Base-by-base conservation (phyloP, 2,797 vertebrate genomes). In the Tangara arthus region DNA sequence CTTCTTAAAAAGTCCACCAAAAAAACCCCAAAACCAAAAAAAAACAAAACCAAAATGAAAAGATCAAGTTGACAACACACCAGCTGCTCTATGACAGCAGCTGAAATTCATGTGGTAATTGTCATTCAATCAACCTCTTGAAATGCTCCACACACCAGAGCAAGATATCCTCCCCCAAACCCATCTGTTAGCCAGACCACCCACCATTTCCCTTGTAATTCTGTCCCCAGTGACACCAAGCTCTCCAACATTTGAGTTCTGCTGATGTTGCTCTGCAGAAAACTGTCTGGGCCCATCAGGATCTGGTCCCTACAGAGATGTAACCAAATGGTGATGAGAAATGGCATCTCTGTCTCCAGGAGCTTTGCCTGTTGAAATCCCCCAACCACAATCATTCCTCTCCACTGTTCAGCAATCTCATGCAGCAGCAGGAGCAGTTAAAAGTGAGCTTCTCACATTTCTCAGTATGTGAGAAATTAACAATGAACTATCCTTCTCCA, bases 1-100 rank as follows among this genome's bases (percentile, higher is more conserved):
- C 61, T 88, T 63, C 80, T 82, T 90, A 42, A 68, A 30, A 73
- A 15, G 19, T 41, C 46, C 56, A 85, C 35, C 2, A 55, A 82
- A 83, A 60, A 37, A 28, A 0, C 1, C 30, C 22, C 32, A 39
- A 28, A 73, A 26, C 28, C n/a, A n/a, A 3, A 53, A 34, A 92
- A 91, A 73, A 44, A 46, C 52, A 42, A 87, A 42, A 47, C 28
- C 50, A 79, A 95, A 91, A 82, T 75, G 0, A 87, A 89, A 90
- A 89, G 50, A 92, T 90, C 68, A 87, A 89, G 39, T 46, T 92
- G 85, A 95, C 78, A 95, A 90, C 72, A 87, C 83, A 93, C 65
- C 84, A 94, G 91, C 93, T 92, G 90, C 90, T 95, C 87, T 81
- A 37, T 81, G 87, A 94, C 79, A 94, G 89, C 76, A 94, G 50